These are phyloP conservation scores for Spizella passerina DNA, from an alignment of 2,797 vertebrate species.

Conservation along the genomic window DNA sequence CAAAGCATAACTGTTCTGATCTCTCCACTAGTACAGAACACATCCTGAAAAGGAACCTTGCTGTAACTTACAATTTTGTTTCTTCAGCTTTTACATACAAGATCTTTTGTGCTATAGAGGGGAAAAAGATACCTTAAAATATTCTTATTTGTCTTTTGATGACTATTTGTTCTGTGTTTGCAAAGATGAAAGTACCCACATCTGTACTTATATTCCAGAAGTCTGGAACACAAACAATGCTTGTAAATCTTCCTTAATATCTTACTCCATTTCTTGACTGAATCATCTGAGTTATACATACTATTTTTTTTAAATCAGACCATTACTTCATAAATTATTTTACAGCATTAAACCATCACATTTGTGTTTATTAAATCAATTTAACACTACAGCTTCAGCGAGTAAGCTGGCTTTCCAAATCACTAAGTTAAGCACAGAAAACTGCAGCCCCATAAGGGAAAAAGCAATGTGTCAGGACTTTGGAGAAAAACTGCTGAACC, in stretches of 20 bases:
- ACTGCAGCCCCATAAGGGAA: not conserved
- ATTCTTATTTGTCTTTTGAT: not conserved
- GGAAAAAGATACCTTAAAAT: not conserved
- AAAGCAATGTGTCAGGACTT: not conserved
- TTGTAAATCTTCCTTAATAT: not conserved
- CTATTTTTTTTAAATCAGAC: not conserved
- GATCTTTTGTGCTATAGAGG: not conserved
- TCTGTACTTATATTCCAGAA: not conserved
- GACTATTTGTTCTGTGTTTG: not conserved
- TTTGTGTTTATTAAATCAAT: constrained; percentile 47
- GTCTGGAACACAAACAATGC: not conserved
- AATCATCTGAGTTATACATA: not conserved
- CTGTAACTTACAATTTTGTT: not conserved
- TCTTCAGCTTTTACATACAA: not conserved
- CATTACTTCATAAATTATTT: not conserved
- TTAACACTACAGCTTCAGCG: constrained; percentile 1
- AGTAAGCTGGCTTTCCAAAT: constrained; percentile 12
- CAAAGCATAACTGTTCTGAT: not conserved
- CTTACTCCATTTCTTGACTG: not conserved
- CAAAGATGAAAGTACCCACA: not conserved
- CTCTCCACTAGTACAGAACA: not conserved
- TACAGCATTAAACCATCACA: not conserved
- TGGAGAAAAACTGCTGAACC: constrained; percentile 22
- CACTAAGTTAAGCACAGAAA: not conserved
- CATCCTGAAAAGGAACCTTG: not conserved